Percentiles rank a stretch among this genome's conserved stretches.
These are phyloP conservation scores for Urocitellus parryii DNA, from an alignment of 2,113 vertebrate species.

Conservation along the genomic window DNA sequence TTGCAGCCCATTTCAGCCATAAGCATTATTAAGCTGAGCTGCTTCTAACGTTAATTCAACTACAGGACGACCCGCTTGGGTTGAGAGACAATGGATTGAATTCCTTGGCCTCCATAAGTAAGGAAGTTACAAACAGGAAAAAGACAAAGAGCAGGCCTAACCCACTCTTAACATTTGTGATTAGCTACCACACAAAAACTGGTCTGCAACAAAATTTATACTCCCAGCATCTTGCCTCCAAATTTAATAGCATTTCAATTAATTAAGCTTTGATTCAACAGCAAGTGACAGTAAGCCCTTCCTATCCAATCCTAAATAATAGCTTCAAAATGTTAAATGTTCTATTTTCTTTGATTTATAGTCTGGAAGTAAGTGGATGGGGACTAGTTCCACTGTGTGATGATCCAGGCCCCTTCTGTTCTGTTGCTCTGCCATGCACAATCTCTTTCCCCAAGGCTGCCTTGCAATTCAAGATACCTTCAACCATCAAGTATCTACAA, in stretches of 20 bases:
- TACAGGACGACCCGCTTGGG: not conserved
- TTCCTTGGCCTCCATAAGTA: not conserved
- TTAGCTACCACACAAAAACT: not conserved
- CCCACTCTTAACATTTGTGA: not conserved
- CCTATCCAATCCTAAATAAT: not conserved
- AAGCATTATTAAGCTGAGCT: not conserved
- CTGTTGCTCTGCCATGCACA: not conserved
- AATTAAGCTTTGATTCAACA: not conserved
- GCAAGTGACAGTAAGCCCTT: not conserved
- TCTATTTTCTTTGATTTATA: not conserved
- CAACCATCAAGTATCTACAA: not conserved
- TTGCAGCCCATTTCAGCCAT: not conserved
- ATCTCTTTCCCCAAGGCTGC: not conserved
- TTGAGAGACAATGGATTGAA: not conserved
- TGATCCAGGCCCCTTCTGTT: not conserved
- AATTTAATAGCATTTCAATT: not conserved
- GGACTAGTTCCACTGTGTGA: not conserved
- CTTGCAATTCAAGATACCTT: not conserved
- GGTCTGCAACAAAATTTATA: conserved; percentile 37
- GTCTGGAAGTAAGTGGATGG: not conserved
- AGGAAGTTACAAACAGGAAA: not conserved
- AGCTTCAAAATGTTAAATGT: not conserved
- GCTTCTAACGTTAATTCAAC: not conserved
- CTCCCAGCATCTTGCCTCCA: not conserved
- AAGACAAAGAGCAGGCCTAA: not conserved